phyloP scores from a whole-genome alignment of 2,113 vertebrate species.

The Eretmochelys imbricata region DNA sequence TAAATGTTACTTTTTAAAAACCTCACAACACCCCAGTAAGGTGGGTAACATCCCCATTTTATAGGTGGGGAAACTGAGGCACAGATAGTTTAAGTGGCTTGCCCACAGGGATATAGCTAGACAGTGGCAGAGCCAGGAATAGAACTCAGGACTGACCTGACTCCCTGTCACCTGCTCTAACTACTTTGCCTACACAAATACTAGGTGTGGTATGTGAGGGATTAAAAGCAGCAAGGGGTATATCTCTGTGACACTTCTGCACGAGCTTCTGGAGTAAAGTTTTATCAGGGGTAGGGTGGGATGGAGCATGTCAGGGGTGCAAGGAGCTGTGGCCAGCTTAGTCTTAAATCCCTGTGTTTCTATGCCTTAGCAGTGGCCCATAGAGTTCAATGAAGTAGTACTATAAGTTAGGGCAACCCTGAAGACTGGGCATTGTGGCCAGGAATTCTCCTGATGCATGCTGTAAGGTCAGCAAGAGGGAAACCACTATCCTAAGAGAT shows the following conservation, averaged over 20 bases:
- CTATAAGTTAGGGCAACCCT: neutral
- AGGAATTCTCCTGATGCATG: neutral
- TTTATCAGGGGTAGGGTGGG: neutral
- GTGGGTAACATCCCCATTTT: slow-evolving; percentile 17
- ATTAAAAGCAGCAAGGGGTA: neutral
- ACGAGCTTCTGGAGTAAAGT: neutral
- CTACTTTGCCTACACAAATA: neutral
- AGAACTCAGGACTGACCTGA: neutral
- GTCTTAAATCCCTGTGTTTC: neutral
- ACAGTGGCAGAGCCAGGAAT: fast-evolving
- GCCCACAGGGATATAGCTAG: neutral
- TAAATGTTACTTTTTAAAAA: slow-evolving; percentile 24
- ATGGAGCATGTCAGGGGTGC: neutral
- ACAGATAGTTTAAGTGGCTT: slow-evolving; percentile 31
- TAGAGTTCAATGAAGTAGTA: neutral
- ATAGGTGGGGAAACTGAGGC: neutral
- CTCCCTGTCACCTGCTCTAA: slow-evolving; percentile 11
- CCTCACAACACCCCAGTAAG: slow-evolving; percentile 57
- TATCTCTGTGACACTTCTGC: neutral
- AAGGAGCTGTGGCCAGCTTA: neutral
- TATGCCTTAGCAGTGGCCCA: neutral
- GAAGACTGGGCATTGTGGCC: neutral
- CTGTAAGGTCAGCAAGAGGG: neutral
- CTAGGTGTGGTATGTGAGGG: neutral
- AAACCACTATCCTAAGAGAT: neutral